Base-by-base conservation (phyloP, 2,797 vertebrate genomes). In the Siniperca scherzeri region DNA sequence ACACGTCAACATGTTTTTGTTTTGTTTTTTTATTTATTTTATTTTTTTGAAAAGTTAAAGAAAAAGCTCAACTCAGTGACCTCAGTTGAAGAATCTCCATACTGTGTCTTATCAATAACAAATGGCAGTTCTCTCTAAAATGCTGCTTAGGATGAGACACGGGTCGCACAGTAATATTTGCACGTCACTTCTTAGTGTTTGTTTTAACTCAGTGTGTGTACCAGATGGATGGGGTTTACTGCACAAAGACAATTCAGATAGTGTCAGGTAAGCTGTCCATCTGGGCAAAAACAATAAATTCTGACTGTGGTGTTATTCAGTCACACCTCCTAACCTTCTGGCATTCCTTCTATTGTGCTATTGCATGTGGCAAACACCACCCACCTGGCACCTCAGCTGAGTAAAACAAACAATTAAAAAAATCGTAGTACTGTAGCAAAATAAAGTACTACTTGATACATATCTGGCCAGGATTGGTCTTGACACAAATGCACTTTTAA, bases 21-120 rank as follows among this genome's bases (percentile, higher is more conserved):
- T 80, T 61, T 64, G 50, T 84, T 19, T 53, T 80, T 78, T 68
- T 56, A 82, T 33, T 68, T 30, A 0, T 46, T 74, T 83, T 74
- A 50, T 74, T 3, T 38, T 79, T 82, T 96, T 95, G 93, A 87
- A 91, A 90, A 73, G 40, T 87, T 77, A 89, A 91, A 90, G 72
- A 91, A 93, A 97, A 97, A 93, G 94, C 96, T 96, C 95, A 98
- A 97, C 96, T 96, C 98, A 97, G 98, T 99, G 98, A 98, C 98
- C 98, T 98, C 96, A 97, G 95, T 96, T 96, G 94, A 96, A 94
- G 96, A 96, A 96, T 98, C 98, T 99, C 97, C 99, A 99, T 98
- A 99, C 98, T 99, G 98, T 99, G 98, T 99, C 97, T 67, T 80
- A 57, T 85, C 36, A 72, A 85, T 25, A 78, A 73, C 81, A 83